Conservation (phyloP, 1,140 invertebrate genomes). For the Calycopis cecrops region DNA sequence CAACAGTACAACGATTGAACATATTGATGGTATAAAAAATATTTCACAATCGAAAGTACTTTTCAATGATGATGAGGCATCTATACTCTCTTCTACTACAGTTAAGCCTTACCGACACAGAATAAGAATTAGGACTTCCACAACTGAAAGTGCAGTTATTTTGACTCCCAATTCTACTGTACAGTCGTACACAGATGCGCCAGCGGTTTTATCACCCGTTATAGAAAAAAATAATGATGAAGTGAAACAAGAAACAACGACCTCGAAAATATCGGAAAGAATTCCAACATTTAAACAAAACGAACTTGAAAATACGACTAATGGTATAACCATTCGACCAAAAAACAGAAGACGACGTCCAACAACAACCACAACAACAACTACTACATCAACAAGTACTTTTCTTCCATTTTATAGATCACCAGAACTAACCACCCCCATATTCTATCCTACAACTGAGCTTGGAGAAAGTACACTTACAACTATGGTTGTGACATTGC, state of each 20-base stretch:
- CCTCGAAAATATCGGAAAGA: conserved; percentile 48
- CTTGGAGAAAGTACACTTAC: conserved; percentile 34
- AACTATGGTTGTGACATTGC: conserved; percentile 46
- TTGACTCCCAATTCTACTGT: conserved; percentile 28
- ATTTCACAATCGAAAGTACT: conserved; percentile 32
- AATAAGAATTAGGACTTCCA: conserved; percentile 59
- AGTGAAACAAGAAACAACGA: conserved; percentile 42
- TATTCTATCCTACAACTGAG: conserved; percentile 29
- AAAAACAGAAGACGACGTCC: conserved; percentile 68
- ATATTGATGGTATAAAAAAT: conserved; percentile 31
- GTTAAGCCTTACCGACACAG: conserved; percentile 41
- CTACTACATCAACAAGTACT: conserved; percentile 32
- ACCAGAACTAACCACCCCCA: conserved; percentile 26
- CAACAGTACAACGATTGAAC: conserved; percentile 37
- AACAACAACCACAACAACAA: conserved; percentile 45
- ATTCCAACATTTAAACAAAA: conserved; percentile 46
- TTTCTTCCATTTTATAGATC: conserved; percentile 19
- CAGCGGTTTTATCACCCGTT: conserved; percentile 29
- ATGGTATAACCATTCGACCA: conserved; percentile 42
- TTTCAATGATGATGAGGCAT: conserved; percentile 46
- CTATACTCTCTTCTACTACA: conserved; percentile 29
- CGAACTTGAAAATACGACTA: conserved; percentile 40
- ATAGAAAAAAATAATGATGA: conserved; percentile 34
- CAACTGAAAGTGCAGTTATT: conserved; percentile 45
- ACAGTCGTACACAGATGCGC: conserved; percentile 20